Base-by-base conservation (phyloP, 2,888 invertebrate genomes). In the Gryllus longicercus region DNA sequence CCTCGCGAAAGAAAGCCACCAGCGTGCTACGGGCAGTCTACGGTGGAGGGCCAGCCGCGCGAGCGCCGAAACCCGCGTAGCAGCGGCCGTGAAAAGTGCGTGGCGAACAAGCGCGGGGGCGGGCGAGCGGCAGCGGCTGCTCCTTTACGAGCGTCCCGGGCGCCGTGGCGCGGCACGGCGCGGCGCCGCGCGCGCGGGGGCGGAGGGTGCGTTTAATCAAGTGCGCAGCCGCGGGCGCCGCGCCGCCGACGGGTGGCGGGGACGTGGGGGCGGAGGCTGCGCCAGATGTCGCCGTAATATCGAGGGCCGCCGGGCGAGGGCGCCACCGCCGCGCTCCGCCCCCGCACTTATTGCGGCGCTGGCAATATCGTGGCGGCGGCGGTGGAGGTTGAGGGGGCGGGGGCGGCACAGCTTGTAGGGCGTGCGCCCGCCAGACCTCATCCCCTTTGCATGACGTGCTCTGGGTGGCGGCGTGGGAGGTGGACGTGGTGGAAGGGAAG, bases 301-400 rank as follows among this genome's bases (percentile, higher is more conserved):
- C 14, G 63, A 63, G n/a, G 63, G 63, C 63, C 63, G n/a, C 63
- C 38, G 38, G 38, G 38, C 38, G 63, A n/a, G 16, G 14, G 63
- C 63, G 63, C 63, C 63, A 5, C 63, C n/a, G 63, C 63, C 14
- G n/a, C 63, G 63, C 63, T 63, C 63, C 63, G 63, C 63, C 63
- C 63, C 63, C 63, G 63, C 63, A 63, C 79, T 79, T 76, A 79
- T 79, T 79, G 51, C 79, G 38, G 76, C 79, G 76, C 50, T 50
- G 21, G 79, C 79, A 38, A 50, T 50, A 74, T 49, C n/a, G 74
- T 50, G 63, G 79, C 38, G 79, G 25, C 11, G 74, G n/a, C 51
- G 51, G 23, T 18, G 23, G n/a, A 49, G n/a, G 23, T 18, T 12
- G 50, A 49, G n/a, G 23, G 16, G 63, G 79, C 79, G 74, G 74